phyloP scores from a whole-genome alignment of 2,113 vertebrate genomes.

The Dinomys branickii region DNA sequence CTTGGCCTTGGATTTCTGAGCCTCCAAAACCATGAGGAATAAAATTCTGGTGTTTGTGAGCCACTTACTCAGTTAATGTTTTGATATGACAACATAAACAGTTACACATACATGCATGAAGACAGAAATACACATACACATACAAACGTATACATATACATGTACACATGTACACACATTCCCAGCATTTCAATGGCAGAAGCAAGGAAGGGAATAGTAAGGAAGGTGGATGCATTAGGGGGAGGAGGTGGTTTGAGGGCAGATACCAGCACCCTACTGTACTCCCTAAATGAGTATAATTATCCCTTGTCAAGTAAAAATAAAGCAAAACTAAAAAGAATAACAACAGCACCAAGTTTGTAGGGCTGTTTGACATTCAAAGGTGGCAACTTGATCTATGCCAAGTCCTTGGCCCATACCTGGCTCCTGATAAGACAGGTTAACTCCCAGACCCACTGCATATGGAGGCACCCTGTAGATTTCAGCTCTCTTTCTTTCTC shows the following conservation, averaged over 20 bases:
- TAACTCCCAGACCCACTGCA: neutral
- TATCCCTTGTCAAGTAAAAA: neutral
- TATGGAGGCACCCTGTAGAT: accelerated
- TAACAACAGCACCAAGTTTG: neutral
- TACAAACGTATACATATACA: neutral
- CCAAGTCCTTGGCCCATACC: accelerated
- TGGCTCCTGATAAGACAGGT: neutral
- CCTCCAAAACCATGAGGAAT: neutral
- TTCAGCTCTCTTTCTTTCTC: neutral
- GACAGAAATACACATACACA: accelerated
- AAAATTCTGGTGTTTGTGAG: neutral
- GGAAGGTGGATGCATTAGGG: accelerated
- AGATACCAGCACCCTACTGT: neutral
- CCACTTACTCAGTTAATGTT: neutral
- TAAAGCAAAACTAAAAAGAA: neutral
- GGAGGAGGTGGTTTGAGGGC: neutral
- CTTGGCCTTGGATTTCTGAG: neutral
- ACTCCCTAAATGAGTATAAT: neutral
- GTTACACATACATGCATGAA: neutral
- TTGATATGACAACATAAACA: neutral
- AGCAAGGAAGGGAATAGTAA: neutral
- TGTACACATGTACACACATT: neutral
- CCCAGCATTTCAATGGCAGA: neutral
- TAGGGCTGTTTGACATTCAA: neutral
- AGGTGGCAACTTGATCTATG: neutral